Conservation (phyloP, 2,797 vertebrate genomes). For the Poeciliopsis presidionis region DNA sequence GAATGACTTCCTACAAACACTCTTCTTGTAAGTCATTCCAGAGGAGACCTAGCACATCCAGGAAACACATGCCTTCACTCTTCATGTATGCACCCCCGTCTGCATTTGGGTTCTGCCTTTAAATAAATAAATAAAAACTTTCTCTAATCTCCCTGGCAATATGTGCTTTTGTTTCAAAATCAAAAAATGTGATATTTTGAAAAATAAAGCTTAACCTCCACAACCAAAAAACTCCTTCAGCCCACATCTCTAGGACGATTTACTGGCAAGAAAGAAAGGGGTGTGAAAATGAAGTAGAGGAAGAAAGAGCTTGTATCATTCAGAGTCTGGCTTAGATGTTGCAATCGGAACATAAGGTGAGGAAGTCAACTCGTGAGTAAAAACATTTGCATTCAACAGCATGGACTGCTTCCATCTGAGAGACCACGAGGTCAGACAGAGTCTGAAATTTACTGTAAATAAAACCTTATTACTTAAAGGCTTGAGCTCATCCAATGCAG, state of each 20-base stretch:
- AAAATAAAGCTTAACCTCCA: slow-evolving; percentile 61
- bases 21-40: not conserved
- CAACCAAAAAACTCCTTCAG: slow-evolving; percentile 48
- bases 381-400: slow-evolving; percentile 11
- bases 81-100: slow-evolving; percentile 8
- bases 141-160: slow-evolving; percentile 38
- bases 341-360: slow-evolving; percentile 10
- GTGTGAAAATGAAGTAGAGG: slow-evolving; percentile 11
- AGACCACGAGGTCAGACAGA: not conserved
- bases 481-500: not conserved
- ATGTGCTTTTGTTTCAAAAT: slow-evolving; percentile 40
- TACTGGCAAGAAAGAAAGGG: slow-evolving; percentile 32
- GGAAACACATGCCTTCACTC: slow-evolving; percentile 18
- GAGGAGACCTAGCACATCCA: not conserved
- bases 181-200: slow-evolving; percentile 35
- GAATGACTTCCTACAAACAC: not conserved
- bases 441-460: slow-evolving; percentile 11
- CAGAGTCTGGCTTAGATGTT: slow-evolving; percentile 12
- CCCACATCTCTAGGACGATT: slow-evolving; percentile 39
- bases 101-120: slow-evolving; percentile 7
- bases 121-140: slow-evolving; percentile 26
- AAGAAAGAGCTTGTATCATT: slow-evolving; percentile 10
- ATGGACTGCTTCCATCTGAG: slow-evolving; percentile 3
- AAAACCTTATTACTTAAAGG: slow-evolving; percentile 5
- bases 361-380: slow-evolving; percentile 8